Base-by-base conservation (phyloP, 1,140 invertebrate species). In the Scaptodrosophila lebanonensis region DNA sequence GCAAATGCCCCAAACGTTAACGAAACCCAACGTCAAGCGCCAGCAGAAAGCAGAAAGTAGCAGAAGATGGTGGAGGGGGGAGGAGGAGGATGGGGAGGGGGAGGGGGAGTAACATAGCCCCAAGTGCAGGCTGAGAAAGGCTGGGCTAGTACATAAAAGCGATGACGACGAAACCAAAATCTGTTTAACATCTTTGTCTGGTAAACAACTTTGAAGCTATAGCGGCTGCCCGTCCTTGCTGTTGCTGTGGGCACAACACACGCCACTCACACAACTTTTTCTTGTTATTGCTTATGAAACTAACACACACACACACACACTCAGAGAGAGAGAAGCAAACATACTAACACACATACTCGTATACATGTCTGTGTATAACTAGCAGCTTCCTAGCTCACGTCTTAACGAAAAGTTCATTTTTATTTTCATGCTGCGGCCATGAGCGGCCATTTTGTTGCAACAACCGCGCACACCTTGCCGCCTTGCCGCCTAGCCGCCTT, bases 401-500 rank as follows among this genome's bases (percentile, higher is more conserved):
- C 39, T 58, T 52, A 25, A 30, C 16, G n/a, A 48, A 60, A 72
- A 79, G 54, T 68, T 79, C 20, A 64, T 63, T 66, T 73, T 76
- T 66, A 56, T 61, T 58, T 58, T 22, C 44, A 27, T 59, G 36
- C 38, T 9, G 17, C 53, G 15, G 25, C 33, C 57, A 32, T 33
- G 27, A 53, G 49, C 22, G 22, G 22, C 22, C 22, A 25, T 8
- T 25, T 25, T 25, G 22, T 25, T 25, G 22, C 22, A n/a, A n/a
- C n/a, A n/a, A n/a, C n/a, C n/a, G n/a, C n/a, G n/a, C n/a, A n/a
- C n/a, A n/a, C n/a, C n/a, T n/a, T n/a, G n/a, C n/a, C n/a, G n/a
- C n/a, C n/a, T n/a, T n/a, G n/a, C n/a, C n/a, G n/a, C n/a, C n/a
- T n/a, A n/a, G n/a, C n/a, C n/a, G n/a, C n/a, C n/a, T n/a, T n/a